A percentile compares a stretch with the other conserved stretches of the same genome.
These are phyloP conservation scores for Acrossocheilus wenchowensis DNA, from an alignment of 2,797 vertebrate genomes.

Conservation along the genomic window DNA sequence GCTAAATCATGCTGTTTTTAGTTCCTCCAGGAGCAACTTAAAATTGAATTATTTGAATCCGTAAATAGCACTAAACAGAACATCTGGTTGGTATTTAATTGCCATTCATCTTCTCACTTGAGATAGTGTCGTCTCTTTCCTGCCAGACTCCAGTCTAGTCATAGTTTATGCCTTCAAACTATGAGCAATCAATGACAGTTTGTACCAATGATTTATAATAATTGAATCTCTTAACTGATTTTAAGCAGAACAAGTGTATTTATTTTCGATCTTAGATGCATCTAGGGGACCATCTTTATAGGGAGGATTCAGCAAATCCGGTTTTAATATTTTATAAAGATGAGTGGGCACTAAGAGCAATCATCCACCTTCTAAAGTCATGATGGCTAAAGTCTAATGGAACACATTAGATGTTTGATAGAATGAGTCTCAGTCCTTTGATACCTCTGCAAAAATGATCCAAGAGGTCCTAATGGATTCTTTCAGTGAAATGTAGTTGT, in stretches of 20 bases:
- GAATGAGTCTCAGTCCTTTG: conserved; percentile 25
- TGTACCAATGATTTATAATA: not conserved
- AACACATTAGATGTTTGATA: conserved; percentile 50
- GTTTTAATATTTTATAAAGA: conserved; percentile 43
- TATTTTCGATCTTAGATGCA: not conserved
- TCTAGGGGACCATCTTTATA: not conserved
- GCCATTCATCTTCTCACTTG: not conserved
- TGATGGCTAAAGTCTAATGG: conserved; percentile 45
- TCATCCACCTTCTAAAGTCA: conserved; percentile 31
- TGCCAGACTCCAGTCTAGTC: not conserved
- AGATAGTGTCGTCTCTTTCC: not conserved
- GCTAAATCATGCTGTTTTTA: not conserved
- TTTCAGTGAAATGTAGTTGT: conserved; percentile 46
- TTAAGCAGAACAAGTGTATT: conserved; percentile 2
- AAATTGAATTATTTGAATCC: not conserved
- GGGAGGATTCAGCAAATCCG: not conserved
- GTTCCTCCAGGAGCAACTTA: not conserved
- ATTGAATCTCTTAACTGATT: not conserved
- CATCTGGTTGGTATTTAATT: conserved; percentile 3
- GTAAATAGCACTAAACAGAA: not conserved
- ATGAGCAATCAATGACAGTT: not conserved
- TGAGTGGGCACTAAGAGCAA: conserved; percentile 34
- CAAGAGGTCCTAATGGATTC: conserved; percentile 19
- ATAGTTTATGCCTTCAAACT: not conserved
- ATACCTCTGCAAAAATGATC: conserved; percentile 39